Conservation (phyloP, 2,113 vertebrate genomes). For the rabbit (Oryctolagus cuniculus) region DNA sequence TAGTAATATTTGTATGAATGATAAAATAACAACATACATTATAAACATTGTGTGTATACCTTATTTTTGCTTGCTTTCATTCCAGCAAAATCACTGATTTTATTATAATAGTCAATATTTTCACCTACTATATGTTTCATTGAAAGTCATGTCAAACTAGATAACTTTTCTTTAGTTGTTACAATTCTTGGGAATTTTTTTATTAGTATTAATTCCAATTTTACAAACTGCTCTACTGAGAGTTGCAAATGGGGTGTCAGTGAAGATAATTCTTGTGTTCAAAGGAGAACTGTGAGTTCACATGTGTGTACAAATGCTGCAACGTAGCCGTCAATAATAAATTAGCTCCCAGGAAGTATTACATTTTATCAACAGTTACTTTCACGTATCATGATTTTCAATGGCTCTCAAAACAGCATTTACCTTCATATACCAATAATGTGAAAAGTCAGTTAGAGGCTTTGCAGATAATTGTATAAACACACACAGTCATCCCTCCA, state of each 20-base stretch:
- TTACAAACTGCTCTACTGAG: constrained; percentile 22
- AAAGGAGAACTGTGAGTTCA: neutral
- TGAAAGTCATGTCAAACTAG: constrained; percentile 48
- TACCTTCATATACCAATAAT: neutral
- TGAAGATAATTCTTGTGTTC: neutral
- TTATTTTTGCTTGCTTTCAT: constrained; percentile 38
- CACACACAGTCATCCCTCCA: too few relatives aligned
- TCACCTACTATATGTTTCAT: constrained; percentile 28
- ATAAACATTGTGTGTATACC: constrained; percentile 6
- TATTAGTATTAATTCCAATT: constrained; percentile 30
- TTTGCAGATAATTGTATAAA: neutral
- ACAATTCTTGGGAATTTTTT: constrained; percentile 18
- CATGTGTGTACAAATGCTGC: neutral
- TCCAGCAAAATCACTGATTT: constrained; percentile 30
- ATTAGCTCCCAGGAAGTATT: constrained; percentile 40
- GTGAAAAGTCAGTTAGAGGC: neutral
- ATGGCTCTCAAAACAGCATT: neutral
- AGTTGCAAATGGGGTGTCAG: neutral
- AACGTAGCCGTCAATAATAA: neutral
- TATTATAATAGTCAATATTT: constrained; percentile 49
- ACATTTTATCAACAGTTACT: constrained; percentile 12
- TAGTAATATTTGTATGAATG: constrained; percentile 5
- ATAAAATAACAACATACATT: constrained; percentile 54
- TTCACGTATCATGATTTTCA: neutral
- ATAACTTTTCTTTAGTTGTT: constrained; percentile 16